Percentiles rank a stretch among this genome's conserved stretches.
Evolutionary conservation across 2,888 invertebrate genomes (phyloP).

Genomic region (Drosophila rellima): DNA sequence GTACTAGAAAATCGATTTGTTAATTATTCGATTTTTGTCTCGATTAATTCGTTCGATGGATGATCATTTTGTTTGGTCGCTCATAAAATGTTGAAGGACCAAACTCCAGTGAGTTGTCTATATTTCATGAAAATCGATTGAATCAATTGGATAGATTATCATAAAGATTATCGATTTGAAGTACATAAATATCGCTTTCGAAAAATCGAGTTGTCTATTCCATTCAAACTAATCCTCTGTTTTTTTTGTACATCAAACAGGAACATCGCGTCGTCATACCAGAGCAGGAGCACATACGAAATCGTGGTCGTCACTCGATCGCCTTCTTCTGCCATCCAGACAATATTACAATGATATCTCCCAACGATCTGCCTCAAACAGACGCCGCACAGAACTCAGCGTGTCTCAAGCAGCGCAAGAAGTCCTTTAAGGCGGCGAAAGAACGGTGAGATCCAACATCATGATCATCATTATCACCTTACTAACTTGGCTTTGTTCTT

Average conservation of each 20-base stretch:
- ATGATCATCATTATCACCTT: background rate
- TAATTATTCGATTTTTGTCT: too few species aligned
- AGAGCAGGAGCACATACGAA: conserved; percentile 88
- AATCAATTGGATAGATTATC: too few species aligned
- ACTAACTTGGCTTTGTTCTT: background rate
- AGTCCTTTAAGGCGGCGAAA: conserved; percentile 86
- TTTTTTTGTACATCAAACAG: conserved; percentile 80
- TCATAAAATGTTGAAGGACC: too few species aligned
- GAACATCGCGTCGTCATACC: conserved; percentile 91
- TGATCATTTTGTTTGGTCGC: too few species aligned
- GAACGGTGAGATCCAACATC: conserved; percentile 79
- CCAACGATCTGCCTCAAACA: conserved; percentile 84
- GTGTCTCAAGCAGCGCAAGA: conserved; percentile 84
- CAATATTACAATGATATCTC: conserved; percentile 85
- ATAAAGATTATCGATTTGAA: too few species aligned
- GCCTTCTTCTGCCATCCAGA: conserved; percentile 92
- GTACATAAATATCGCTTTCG: too few species aligned
- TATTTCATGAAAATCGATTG: too few species aligned
- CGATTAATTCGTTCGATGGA: too few species aligned
- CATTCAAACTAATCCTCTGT: background rate
- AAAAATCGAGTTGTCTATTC: too few species aligned
- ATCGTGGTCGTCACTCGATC: conserved; percentile 90
- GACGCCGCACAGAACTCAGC: conserved; percentile 77
- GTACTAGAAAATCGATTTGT: too few species aligned
- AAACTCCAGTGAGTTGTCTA: too few species aligned